These are phyloP conservation scores for Tragelaphus buxtoni DNA, from an alignment of 2,113 vertebrate species.

Conservation along the genomic window DNA sequence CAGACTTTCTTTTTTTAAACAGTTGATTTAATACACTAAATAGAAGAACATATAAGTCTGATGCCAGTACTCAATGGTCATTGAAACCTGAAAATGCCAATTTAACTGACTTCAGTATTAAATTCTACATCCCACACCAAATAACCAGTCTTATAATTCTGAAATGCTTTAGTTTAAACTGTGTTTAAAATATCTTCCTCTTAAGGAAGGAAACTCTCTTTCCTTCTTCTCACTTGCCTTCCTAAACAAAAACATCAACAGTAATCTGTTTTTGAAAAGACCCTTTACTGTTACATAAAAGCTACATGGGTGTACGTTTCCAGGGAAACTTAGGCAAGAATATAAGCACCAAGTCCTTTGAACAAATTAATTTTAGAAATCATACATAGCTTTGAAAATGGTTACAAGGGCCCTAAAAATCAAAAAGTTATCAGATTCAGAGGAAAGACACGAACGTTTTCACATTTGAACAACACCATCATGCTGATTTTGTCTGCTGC, in stretches of 20 bases:
- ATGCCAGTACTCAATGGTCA: background rate
- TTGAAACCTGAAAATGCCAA: background rate
- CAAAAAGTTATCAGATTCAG: background rate
- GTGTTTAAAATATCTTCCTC: background rate
- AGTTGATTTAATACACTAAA: background rate
- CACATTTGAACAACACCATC: background rate
- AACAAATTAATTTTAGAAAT: background rate
- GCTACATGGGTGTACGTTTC: background rate
- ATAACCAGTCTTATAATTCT: background rate
- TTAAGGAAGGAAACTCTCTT: background rate
- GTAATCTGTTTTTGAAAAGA: background rate
- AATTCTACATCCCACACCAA: background rate
- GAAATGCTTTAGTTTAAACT: background rate
- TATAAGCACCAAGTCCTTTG: background rate
- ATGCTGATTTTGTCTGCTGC: background rate
- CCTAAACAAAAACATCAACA: background rate
- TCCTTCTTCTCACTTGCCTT: background rate
- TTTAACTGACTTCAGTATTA: background rate
- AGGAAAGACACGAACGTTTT: background rate
- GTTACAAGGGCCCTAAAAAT: background rate
- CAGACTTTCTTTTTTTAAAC: slow-evolving; percentile 19
- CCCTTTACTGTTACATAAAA: background rate
- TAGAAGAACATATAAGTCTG: background rate
- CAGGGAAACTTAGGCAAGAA: background rate
- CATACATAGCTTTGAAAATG: background rate